Conservation (phyloP, 1,140 invertebrate genomes). For the Mactra quadrangularis region DNA sequence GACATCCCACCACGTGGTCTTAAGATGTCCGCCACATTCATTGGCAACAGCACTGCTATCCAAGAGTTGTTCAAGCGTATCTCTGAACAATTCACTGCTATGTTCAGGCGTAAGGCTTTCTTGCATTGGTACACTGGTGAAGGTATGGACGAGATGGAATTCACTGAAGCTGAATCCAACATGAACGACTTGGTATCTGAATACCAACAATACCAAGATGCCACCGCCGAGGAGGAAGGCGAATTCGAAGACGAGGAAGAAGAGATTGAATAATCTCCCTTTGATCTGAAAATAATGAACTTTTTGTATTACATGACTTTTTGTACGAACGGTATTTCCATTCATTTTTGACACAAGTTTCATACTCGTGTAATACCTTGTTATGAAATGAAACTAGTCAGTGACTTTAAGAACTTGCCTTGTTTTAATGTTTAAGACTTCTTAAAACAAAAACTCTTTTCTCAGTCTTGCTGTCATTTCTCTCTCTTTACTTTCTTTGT, state of each 20-base stretch:
- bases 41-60: conserved; percentile 88
- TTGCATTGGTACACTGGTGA: conserved; percentile 92
- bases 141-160: conserved; percentile 92
- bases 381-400: no score
- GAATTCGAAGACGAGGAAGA: conserved; percentile 88
- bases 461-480: no score
- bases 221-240: conserved; percentile 81
- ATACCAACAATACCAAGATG: conserved; percentile 95
- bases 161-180: conserved; percentile 90
- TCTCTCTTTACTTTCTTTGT: no score
- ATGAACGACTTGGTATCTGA: conserved; percentile 95
- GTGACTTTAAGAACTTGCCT: no score
- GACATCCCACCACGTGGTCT: conserved; percentile 95
- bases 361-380: no score
- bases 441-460: no score
- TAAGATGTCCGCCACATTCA: conserved; percentile 95
- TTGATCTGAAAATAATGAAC: no score
- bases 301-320: no score
- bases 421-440: no score
- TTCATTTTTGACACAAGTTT: no score
- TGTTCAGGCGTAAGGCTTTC: conserved; percentile 92
- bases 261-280: conserved; percentile 75
- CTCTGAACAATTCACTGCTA: conserved; percentile 86
- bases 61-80: conserved; percentile 91
- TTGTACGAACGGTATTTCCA: no score